phyloP scores from a whole-genome alignment of 37 sponge, comb jelly and placozoan species.

The Ephydatia muelleri region DNA sequence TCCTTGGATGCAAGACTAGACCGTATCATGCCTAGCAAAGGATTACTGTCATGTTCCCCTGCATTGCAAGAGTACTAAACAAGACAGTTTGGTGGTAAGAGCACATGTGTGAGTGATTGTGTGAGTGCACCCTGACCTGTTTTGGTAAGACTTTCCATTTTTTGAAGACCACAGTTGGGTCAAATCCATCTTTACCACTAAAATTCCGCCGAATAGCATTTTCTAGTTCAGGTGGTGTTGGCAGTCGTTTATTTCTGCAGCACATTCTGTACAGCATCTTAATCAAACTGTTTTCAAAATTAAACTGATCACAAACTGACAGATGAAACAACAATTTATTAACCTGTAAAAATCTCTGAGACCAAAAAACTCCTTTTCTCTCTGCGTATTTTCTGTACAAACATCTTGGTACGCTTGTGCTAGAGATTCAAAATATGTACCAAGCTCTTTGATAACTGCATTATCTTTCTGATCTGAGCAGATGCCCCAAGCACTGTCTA shows the following conservation, averaged over 20 bases:
- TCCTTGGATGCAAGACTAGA: constrained; percentile 23
- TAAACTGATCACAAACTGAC: background rate
- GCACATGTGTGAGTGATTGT: too few relatives aligned
- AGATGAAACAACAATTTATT: background rate
- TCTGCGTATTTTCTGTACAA: background rate
- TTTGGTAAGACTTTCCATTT: too few relatives aligned
- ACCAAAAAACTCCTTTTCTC: constrained; percentile 69
- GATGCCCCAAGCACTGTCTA: constrained; percentile 51
- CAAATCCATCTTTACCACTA: constrained; percentile 38
- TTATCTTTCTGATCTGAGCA: constrained; percentile 29
- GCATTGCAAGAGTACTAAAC: too few relatives aligned
- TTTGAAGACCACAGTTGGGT: too few relatives aligned
- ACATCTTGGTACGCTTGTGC: constrained; percentile 53
- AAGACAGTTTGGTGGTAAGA: too few relatives aligned
- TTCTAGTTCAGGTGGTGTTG: constrained; percentile 22
- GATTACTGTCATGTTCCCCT: too few relatives aligned
- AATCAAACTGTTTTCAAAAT: constrained; percentile 56
- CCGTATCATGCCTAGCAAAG: constrained; percentile 7
- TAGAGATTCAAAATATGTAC: constrained; percentile 10
- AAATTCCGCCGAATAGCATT: constrained; percentile 70
- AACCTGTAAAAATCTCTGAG: constrained; percentile 85
- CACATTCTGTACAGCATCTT: constrained; percentile 70
- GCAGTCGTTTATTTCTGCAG: constrained; percentile 4
- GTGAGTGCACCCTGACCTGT: too few relatives aligned
- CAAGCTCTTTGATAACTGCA: constrained; percentile 18